A percentile compares a stretch with the other conserved stretches of the same genome.
phyloP scores from a whole-genome alignment of 2,888 invertebrate species.

The Malachius bipustulatus region DNA sequence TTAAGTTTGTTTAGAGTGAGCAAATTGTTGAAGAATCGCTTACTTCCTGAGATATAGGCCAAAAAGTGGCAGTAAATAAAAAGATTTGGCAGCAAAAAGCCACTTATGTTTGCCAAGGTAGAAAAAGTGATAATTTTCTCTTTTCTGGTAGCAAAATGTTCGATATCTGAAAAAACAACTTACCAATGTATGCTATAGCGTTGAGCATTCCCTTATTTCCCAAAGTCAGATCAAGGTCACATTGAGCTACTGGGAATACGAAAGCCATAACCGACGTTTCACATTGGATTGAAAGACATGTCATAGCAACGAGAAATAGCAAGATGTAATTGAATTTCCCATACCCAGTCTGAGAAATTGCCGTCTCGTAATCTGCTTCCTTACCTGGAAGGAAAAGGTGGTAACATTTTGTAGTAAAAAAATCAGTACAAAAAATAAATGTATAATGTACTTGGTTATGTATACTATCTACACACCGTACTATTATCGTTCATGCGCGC shows the following conservation, averaged over 20 bases:
- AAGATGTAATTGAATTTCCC: slow-evolving; percentile 53
- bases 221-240: slow-evolving; percentile 54
- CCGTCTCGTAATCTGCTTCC: slow-evolving; percentile 53
- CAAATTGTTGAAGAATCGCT: too few relatives aligned
- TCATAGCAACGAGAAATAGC: slow-evolving; percentile 46
- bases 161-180: too few relatives aligned
- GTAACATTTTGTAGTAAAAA: too few relatives aligned
- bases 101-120: slow-evolving; percentile 3
- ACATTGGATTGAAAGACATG: slow-evolving; percentile 52
- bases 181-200: slow-evolving; percentile 60
- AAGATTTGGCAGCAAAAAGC: background rate
- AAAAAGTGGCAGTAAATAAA: background rate
- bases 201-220: slow-evolving; percentile 59
- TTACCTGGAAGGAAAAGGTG: too few relatives aligned
- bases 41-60: too few relatives aligned
- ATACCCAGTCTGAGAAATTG: slow-evolving; percentile 54
- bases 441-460: too few relatives aligned
- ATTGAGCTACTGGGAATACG: slow-evolving; percentile 60
- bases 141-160: too few relatives aligned
- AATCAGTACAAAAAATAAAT: too few relatives aligned
- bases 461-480: too few relatives aligned
- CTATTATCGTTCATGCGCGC: too few relatives aligned
- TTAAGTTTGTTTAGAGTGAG: too few relatives aligned
- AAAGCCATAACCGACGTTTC: slow-evolving; percentile 60
- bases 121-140: too few relatives aligned